Percentiles rank a stretch among this genome's conserved stretches.
Conservation (phyloP, 1,140 invertebrate genomes). For the Halotydeus destructor region DNA sequence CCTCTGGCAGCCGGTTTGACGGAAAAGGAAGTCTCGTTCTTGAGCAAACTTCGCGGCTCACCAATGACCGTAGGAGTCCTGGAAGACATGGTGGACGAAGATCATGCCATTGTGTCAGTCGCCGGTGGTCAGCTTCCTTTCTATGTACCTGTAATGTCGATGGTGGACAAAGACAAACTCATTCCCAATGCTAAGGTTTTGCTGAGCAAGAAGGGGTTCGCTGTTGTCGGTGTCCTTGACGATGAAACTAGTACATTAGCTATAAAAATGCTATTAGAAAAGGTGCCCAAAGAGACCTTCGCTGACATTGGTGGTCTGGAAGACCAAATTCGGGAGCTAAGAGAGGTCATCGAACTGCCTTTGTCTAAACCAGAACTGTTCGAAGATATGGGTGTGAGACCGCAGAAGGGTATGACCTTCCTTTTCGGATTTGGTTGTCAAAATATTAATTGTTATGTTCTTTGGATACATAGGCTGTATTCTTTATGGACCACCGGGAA, state of each 20-base stretch:
- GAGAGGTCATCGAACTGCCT: conserved; percentile 93
- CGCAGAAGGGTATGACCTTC: conserved; percentile 94
- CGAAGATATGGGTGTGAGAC: conserved; percentile 98
- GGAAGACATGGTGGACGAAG: conserved; percentile 67
- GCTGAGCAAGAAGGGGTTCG: not conserved
- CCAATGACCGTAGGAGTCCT: conserved; percentile 44
- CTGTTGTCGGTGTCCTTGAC: conserved; percentile 2
- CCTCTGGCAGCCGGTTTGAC: not conserved
- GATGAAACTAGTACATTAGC: not conserved
- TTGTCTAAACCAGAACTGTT: conserved; percentile 99
- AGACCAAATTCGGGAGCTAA: conserved; percentile 95
- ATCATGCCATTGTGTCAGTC: conserved; percentile 64
- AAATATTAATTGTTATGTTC: not conserved
- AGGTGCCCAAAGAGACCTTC: conserved; percentile 5
- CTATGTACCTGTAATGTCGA: conserved; percentile 25
- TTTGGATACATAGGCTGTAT: no score
- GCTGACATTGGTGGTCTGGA: conserved; percentile 39
- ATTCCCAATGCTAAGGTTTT: not conserved
- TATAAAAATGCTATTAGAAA: not conserved
- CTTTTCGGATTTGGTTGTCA: no score
- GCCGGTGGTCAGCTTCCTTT: conserved; percentile 45
- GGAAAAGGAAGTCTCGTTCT: not conserved
- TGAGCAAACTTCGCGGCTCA: not conserved
- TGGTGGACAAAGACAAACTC: not conserved
- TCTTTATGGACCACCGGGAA: no score